Evolutionary conservation across 2,113 vertebrate species (phyloP).

Genomic region (Mohoua ochrocephala): DNA sequence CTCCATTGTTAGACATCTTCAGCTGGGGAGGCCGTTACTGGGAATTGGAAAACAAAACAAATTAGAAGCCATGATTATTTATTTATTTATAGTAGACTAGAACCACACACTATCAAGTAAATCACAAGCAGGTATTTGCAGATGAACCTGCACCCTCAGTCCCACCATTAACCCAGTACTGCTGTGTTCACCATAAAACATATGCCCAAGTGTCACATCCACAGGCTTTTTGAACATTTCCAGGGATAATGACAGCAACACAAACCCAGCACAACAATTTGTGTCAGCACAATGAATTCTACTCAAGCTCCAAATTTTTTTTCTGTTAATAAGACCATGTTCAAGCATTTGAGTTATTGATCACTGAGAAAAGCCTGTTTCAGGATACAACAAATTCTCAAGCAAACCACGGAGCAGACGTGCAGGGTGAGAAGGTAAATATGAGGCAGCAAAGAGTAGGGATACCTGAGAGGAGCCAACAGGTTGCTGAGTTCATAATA

Average conservation of each 20-base stretch:
- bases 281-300: not conserved
- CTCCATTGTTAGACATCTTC: constrained; percentile 94
- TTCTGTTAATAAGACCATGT: not conserved
- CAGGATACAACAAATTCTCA: not conserved
- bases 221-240: not conserved
- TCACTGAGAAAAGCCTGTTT: not conserved
- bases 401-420: not conserved
- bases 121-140: not conserved
- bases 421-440: not conserved
- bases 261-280: not conserved
- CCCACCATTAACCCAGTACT: not conserved
- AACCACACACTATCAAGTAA: not conserved
- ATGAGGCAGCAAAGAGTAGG: not conserved
- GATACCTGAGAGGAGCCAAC: not conserved
- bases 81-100: not conserved
- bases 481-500: rapidly evolving
- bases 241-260: not conserved
- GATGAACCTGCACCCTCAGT: not conserved
- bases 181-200: not conserved
- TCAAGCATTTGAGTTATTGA: not conserved
- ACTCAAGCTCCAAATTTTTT: not conserved
- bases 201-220: not conserved
- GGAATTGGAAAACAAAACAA: not conserved
- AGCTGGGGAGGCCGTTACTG: constrained; percentile 63
- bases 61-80: not conserved